Evolutionary conservation across 2,888 invertebrate genomes (phyloP).

Genomic region (Trichogramma dendrolimi): DNA sequence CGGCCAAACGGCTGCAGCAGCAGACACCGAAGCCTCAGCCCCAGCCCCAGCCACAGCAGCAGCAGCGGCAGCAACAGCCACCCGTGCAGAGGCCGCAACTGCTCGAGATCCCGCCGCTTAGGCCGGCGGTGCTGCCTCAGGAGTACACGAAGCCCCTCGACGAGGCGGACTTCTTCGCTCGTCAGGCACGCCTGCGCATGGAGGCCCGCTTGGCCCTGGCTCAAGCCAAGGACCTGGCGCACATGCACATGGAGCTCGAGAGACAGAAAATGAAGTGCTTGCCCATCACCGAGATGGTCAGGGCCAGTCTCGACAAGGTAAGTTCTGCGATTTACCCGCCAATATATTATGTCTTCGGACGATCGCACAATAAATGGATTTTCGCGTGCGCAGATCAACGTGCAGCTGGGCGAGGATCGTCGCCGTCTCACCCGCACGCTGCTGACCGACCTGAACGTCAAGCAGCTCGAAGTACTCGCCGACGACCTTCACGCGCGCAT

Average conservation of each 20-base stretch:
- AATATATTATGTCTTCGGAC: too few species aligned
- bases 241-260: slow-evolving; percentile 84
- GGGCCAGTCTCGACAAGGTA: slow-evolving; percentile 71
- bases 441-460: slow-evolving; percentile 88
- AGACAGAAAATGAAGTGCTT: slow-evolving; percentile 69
- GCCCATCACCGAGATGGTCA: slow-evolving; percentile 82
- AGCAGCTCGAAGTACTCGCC: slow-evolving; percentile 89
- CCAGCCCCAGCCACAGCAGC: not conserved
- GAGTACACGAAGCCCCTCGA: slow-evolving; percentile 43
- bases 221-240: slow-evolving; percentile 87
- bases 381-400: slow-evolving; percentile 61
- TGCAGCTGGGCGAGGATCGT: slow-evolving; percentile 77
- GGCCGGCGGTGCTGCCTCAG: too few species aligned
- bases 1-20: slow-evolving; percentile 38
- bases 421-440: slow-evolving; percentile 79
- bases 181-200: slow-evolving; percentile 77
- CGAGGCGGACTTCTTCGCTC: slow-evolving; percentile 75
- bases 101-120: not conserved
- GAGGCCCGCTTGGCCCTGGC: slow-evolving; percentile 84
- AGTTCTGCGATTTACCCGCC: not conserved
- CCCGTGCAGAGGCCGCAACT: not conserved
- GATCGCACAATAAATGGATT: too few species aligned
- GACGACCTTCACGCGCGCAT: slow-evolving; percentile 93
- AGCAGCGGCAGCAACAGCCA: not conserved
- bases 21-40: slow-evolving; percentile 8